phyloP scores from a whole-genome alignment of 2,113 vertebrate species.

The Sebastes fasciatus region DNA sequence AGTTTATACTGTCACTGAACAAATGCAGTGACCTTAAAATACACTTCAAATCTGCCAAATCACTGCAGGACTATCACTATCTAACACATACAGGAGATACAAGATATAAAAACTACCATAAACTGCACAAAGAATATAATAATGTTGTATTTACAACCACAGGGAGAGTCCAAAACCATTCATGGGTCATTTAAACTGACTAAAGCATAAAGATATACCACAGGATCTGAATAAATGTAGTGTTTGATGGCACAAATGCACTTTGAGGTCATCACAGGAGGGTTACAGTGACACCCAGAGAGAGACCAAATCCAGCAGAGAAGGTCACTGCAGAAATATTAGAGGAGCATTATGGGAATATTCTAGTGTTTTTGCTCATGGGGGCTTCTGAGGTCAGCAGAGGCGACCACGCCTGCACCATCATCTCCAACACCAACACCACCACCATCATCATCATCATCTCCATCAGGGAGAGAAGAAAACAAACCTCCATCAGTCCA shows the following conservation, averaged over 20 bases:
- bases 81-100: background rate
- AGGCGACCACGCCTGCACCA: slow-evolving; percentile 67
- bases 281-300: background rate
- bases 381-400: slow-evolving; percentile 56
- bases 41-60: background rate
- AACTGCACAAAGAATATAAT: background rate
- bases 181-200: no score
- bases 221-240: background rate
- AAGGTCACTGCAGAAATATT: background rate
- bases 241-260: background rate
- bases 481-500: no score
- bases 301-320: background rate
- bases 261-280: background rate
- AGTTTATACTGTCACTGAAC: background rate
- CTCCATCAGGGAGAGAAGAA: background rate
- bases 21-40: background rate
- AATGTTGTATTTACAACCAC: background rate
- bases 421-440: background rate
- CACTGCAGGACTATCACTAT: background rate
- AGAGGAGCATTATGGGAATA: background rate
- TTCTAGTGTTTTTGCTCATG: slow-evolving; percentile 6
- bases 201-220: no score
- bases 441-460: background rate
- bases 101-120: background rate
- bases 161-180: background rate